Base-by-base conservation (phyloP, 2,888 invertebrate species). In the Ichneumon xanthorius region DNA sequence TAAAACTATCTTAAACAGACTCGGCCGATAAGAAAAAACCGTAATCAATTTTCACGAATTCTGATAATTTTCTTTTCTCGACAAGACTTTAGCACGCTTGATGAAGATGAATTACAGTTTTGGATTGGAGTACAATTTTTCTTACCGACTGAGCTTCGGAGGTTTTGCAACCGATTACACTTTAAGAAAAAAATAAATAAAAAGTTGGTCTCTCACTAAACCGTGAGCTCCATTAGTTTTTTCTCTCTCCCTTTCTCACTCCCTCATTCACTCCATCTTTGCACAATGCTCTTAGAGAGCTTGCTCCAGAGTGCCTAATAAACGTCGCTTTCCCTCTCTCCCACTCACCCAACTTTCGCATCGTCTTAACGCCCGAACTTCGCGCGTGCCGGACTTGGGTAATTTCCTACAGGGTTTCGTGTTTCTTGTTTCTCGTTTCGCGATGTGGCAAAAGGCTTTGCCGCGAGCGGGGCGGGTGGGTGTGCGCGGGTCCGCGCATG, bases 361-460 rank as follows among this genome's bases (percentile, higher is more conserved):
- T 40, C 40, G 40, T 40, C 45, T 48, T 48, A 26, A 14, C 30
- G 26, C n/a, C 16, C 65, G 33, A 72, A 76, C n/a, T 76, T 19
- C 30, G 45, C n/a, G 33, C 33, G 48, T 50, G 50, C 61, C 4
- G 61, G 26, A 48, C 30, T 65, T 14, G 11, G 50, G 50, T n/a
- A 33, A 37, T 71, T 53, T 19, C 19, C 55, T 68, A 63, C 30
- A 14, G 50, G 16, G 37, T 63, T 63, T 16, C 22, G 22, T 14
- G 71, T 48, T 22, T n/a, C 22, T 37, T 50, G 37, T 50, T 14
- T 37, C 76, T 37, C 40, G 70, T 63, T 58, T 58, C 22, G 4
- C 58, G 26, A 58, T 14, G 58, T 26, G 26, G 58, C 58, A 26
- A 58, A 58, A 26, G 26, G 58, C 26, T 58, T 14, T 11, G 58